Percentiles rank a stretch among this genome's conserved stretches.
phyloP scores from a whole-genome alignment of 2,113 vertebrate species.

The Corvus moneduloides region DNA sequence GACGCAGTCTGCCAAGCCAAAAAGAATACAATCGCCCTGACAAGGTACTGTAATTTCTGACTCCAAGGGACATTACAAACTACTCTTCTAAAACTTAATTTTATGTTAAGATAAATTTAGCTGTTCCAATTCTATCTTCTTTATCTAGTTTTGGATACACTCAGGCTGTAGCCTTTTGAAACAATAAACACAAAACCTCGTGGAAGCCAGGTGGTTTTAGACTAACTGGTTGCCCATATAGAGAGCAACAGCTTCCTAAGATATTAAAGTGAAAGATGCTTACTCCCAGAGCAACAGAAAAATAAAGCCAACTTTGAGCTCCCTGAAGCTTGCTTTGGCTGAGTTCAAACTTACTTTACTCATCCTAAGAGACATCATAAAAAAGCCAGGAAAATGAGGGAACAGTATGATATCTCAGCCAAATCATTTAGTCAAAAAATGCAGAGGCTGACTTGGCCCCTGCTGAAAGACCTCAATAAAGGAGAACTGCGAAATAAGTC shows the following conservation, averaged over 20 bases:
- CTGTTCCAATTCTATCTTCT: neutral
- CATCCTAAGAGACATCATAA: neutral
- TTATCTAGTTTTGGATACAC: neutral
- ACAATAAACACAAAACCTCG: neutral
- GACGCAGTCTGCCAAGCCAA: conserved; percentile 10
- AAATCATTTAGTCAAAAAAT: neutral
- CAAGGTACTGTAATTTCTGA: neutral
- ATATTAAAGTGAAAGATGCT: neutral
- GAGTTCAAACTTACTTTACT: neutral
- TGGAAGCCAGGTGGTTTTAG: neutral
- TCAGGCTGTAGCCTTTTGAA: neutral
- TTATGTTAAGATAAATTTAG: neutral
- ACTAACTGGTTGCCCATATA: neutral
- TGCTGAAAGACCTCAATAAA: neutral
- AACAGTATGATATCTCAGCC: neutral
- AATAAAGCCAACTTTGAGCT: neutral
- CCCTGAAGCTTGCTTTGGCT: neutral
- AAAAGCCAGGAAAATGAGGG: neutral
- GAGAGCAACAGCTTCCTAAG: neutral
- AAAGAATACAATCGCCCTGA: neutral
- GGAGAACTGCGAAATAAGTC: neutral
- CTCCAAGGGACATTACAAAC: neutral
- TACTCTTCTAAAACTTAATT: neutral
- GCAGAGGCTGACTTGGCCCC: neutral
- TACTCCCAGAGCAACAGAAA: neutral